A percentile compares a stretch with the other conserved stretches of the same genome.
These are phyloP conservation scores for Orientallactaga bullata DNA, from an alignment of 2,113 vertebrate species.

Conservation along the genomic window DNA sequence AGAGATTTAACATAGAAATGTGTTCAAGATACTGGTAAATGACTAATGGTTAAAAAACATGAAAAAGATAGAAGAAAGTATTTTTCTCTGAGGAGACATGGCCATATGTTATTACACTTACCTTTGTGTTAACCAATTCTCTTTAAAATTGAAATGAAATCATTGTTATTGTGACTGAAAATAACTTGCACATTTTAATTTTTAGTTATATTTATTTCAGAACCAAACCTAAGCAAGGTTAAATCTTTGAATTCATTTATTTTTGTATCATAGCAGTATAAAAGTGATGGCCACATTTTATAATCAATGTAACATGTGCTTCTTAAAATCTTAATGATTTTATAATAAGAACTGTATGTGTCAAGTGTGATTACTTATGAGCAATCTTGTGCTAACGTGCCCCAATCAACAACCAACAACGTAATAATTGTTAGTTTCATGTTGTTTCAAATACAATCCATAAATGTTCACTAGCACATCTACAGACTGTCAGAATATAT, in stretches of 20 bases:
- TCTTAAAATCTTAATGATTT: conserved; percentile 68
- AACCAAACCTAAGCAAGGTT: neutral
- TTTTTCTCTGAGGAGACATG: neutral
- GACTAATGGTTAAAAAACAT: neutral
- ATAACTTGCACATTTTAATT: neutral
- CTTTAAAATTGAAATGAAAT: conserved; percentile 43
- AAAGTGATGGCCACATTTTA: neutral
- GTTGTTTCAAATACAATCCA: conserved; percentile 47
- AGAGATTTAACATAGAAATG: neutral
- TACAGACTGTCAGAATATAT: conserved; percentile 56
- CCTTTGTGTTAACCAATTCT: neutral
- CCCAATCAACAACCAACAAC: conserved; percentile 45
- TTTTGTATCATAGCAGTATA: neutral
- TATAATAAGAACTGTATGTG: conserved; percentile 40
- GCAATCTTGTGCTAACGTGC: conserved; percentile 46
- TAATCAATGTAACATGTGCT: conserved; percentile 45
- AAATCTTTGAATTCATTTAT: neutral
- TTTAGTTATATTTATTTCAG: neutral
- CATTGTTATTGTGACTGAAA: neutral
- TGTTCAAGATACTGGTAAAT: neutral
- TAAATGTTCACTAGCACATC: conserved; percentile 71
- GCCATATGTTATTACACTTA: neutral
- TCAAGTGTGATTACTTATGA: conserved; percentile 24
- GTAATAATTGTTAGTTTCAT: conserved; percentile 69
- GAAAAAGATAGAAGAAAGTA: neutral